Percentiles rank a stretch among this genome's conserved stretches.
Evolutionary conservation across 2,797 vertebrate genomes (phyloP).

Genomic region (Staurois parvus): DNA sequence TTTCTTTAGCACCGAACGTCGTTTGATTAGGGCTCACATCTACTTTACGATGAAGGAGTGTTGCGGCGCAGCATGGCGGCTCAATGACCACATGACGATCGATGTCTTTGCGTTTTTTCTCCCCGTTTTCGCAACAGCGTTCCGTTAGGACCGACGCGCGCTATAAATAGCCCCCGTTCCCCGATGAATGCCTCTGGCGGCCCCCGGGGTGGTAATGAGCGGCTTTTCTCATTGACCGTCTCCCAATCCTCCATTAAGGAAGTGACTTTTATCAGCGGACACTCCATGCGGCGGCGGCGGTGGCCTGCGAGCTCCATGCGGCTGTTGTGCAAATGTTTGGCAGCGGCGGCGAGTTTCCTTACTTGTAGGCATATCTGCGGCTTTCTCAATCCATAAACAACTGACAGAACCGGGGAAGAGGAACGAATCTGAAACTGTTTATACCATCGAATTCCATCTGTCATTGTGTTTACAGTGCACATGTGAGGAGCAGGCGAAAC

Average conservation of each 20-base stretch:
- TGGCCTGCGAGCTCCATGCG: conserved; percentile 64
- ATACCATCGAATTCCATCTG: conserved; percentile 77
- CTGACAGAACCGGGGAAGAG: conserved; percentile 73
- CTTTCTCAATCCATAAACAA: conserved; percentile 78
- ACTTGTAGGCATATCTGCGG: conserved; percentile 76
- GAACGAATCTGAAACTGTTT: conserved; percentile 78
- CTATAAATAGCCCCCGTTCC: conserved; percentile 26
- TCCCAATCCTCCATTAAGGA: conserved; percentile 64
- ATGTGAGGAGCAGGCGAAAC: conserved; percentile 74
- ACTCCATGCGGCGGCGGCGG: conserved; percentile 58
- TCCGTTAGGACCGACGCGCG: conserved; percentile 4
- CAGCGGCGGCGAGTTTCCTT: conserved; percentile 73
- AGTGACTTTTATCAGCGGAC: conserved; percentile 68
- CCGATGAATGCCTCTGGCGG: conserved; percentile 30
- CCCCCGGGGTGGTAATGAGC: conserved; percentile 33
- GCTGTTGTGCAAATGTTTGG: conserved; percentile 77
- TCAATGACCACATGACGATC: conserved; percentile 19
- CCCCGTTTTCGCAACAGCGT: conserved; percentile 19
- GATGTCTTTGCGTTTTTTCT: conserved; percentile 18
- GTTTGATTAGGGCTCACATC: too few species aligned
- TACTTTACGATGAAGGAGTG: too few species aligned
- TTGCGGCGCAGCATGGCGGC: too few species aligned
- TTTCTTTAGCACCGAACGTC: too few species aligned
- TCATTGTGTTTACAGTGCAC: conserved; percentile 79
- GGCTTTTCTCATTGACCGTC: conserved; percentile 36